Conservation (phyloP, 2,113 vertebrate species). For the Cygnus atratus region DNA sequence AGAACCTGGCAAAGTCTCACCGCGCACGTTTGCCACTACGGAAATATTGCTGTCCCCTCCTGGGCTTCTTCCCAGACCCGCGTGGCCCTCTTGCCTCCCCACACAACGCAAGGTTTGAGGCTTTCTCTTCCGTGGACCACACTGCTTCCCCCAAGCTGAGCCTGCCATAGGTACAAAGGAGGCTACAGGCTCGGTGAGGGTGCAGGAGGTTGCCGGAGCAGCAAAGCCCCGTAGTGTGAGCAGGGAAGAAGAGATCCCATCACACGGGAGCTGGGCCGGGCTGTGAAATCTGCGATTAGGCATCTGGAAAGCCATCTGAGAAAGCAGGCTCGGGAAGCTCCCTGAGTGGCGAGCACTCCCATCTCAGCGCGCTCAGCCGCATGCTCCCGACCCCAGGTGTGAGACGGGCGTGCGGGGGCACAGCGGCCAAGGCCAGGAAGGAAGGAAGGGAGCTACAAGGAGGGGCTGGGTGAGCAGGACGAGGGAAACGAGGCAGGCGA, state of each 20-base stretch:
- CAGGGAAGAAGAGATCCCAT: slow-evolving; percentile 52
- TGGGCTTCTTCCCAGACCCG: not conserved
- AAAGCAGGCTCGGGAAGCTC: slow-evolving; percentile 71
- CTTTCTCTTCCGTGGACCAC: not conserved
- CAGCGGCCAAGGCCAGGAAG: slow-evolving; percentile 45
- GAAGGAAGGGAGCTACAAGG: not conserved
- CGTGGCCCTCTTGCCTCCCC: not conserved
- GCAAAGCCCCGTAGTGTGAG: slow-evolving; percentile 2
- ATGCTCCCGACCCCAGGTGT: slow-evolving; percentile 63
- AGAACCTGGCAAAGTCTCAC: not conserved
- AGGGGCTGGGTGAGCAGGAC: slow-evolving; percentile 30
- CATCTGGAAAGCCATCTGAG: slow-evolving; percentile 75
- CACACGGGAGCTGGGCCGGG: slow-evolving; percentile 60
- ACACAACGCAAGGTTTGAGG: no score
- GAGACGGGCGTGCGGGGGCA: slow-evolving; percentile 58
- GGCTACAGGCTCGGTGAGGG: not conserved
- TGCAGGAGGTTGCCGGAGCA: not conserved
- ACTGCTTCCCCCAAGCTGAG: not conserved
- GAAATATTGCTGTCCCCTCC: not conserved
- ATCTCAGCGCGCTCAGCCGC: not conserved
- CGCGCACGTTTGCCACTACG: not conserved
- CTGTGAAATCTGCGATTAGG: slow-evolving; percentile 66
- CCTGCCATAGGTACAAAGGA: not conserved
- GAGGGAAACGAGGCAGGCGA: slow-evolving; percentile 4
- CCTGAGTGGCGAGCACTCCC: slow-evolving; percentile 65